Evolutionary conservation across 2,888 invertebrate genomes (phyloP).

Genomic region (Chaetoderma sp.): DNA sequence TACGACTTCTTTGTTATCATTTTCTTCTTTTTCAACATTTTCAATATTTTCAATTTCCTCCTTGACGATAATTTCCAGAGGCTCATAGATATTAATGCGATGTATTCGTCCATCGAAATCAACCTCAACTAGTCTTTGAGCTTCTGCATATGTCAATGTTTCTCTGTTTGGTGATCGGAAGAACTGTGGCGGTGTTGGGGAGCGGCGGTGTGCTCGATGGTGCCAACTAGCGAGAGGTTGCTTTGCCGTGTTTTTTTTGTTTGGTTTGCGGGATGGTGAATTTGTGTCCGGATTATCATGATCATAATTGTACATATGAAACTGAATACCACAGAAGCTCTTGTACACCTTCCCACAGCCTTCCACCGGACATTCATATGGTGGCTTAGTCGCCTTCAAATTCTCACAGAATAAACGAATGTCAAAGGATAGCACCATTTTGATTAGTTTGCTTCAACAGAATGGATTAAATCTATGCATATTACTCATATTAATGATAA

Average conservation of each 20-base stretch:
- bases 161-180: conserved; percentile 72
- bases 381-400: conserved; percentile 84
- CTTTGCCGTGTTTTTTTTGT: conserved; percentile 43
- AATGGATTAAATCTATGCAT: conserved; percentile 1
- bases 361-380: conserved; percentile 87
- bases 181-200: conserved; percentile 68
- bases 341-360: conserved; percentile 89
- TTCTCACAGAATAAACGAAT: conserved; percentile 87
- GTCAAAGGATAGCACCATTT: conserved; percentile 84
- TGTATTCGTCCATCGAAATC: conserved; percentile 86
- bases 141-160: conserved; percentile 84
- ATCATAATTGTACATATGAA: conserved; percentile 87
- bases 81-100: conserved; percentile 73
- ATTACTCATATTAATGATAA: neutral
- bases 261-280: conserved; percentile 40
- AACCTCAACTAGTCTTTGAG: conserved; percentile 87
- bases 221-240: conserved; percentile 50
- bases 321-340: conserved; percentile 86
- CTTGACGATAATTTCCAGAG: conserved; percentile 69
- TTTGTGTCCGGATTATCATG: conserved; percentile 76
- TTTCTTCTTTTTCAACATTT: conserved; percentile 66
- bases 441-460: conserved; percentile 23
- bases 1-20: conserved; percentile 55
- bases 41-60: conserved; percentile 66
- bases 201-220: conserved; percentile 56